Evolutionary conservation across 1,140 invertebrate genomes (phyloP), one percentile per base, ranked within the genome.

Genomic region (Ceratosolen fusciceps): DNA sequence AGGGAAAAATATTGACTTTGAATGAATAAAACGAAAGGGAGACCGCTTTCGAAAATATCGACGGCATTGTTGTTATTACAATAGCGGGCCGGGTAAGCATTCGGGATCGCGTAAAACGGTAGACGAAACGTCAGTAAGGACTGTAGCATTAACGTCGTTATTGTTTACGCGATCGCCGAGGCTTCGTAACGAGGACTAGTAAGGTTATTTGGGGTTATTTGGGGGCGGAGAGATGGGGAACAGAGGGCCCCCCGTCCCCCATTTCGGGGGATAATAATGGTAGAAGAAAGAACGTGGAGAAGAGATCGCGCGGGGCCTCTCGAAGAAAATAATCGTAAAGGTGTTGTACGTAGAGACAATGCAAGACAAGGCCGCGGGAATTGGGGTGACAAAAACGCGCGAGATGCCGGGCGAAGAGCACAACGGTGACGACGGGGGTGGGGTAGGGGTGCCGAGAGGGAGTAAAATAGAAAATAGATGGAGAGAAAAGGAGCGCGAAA

Each of bases 341-440:
- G 34, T 9, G 21, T n/a, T n/a, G n/a, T n/a, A n/a, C n/a, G n/a
- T 2, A 58, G 39, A 43, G 5, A 43, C 39, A 74, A 74, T 74
- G 54, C 37, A 74, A 47, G 54, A 74, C 52, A 60, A 58, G 7
- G 26, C 60, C 60, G 62, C 56, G 52, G 34, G 24, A 62, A 60
- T 62, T 62, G 43, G 73, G 24, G 54, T n/a, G n/a, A 62, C 19
- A n/a, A 62, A 62, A 62, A 62, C 26, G 56, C 73, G 21, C 9
- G 34, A 47, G 56, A 31, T 47, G 5, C 29, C 56, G 37, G 8
- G 31, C 19, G 29, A 47, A 68, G n/a, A 67, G 24, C 8, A 21
- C 52, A 9, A 56, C 37, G 16, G 24, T 4, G n/a, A 43, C 31
- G 37, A 24, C 37, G 16, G 24, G 2, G n/a, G 26, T 12, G 37